These are phyloP conservation scores for Artemia sp. DNA, from an alignment of 2,888 invertebrate genomes.

Conservation along the genomic window DNA sequence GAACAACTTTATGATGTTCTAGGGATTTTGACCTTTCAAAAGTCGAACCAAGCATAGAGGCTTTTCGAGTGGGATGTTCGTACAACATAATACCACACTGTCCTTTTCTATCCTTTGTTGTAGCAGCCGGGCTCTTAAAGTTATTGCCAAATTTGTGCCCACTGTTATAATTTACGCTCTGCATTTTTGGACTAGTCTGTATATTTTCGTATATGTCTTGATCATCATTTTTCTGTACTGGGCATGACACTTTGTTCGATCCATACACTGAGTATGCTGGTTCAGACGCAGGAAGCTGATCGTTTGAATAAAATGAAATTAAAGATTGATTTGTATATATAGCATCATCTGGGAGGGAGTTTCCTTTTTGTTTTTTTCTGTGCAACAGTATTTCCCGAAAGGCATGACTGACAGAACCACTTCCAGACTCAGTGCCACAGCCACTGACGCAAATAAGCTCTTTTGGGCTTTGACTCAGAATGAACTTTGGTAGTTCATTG, in stretches of 20 bases:
- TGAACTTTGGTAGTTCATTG: neutral
- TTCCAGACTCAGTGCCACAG: neutral
- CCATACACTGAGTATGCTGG: conserved; percentile 7
- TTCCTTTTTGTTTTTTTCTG: neutral
- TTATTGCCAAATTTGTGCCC: too few relatives aligned
- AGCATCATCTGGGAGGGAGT: conserved; percentile 1
- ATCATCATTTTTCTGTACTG: neutral
- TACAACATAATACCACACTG: neutral
- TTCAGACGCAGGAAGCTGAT: neutral
- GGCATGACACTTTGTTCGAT: neutral
- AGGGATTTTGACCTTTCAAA: conserved; percentile 1
- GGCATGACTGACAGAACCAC: neutral
- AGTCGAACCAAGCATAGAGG: neutral
- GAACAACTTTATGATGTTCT: conserved; percentile 1
- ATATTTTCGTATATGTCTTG: neutral
- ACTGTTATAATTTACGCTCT: neutral
- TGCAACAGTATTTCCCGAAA: neutral
- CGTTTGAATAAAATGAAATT: neutral
- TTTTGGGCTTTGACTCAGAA: neutral
- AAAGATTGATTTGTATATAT: neutral
- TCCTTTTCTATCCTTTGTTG: neutral
- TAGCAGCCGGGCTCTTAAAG: too few relatives aligned
- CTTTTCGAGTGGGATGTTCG: neutral
- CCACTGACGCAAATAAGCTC: neutral
- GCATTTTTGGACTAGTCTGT: neutral